Evolutionary conservation across 2,888 invertebrate genomes (phyloP).

Genomic region (Dendrolimus pini): DNA sequence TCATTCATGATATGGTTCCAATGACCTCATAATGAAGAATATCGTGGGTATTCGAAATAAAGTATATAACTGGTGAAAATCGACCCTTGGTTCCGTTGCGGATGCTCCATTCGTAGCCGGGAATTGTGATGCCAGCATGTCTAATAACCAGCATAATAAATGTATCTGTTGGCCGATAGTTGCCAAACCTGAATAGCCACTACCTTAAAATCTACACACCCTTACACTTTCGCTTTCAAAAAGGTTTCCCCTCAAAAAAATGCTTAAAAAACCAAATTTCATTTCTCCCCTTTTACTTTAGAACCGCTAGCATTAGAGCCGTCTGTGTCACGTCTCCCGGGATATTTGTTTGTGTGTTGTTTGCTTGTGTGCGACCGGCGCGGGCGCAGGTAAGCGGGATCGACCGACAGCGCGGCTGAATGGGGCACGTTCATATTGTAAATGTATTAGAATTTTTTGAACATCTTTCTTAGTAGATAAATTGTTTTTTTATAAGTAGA

Average conservation of each 20-base stretch:
- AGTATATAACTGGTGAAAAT: too few species aligned
- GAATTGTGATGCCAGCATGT: neutral
- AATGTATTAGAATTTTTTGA: constrained; percentile 45
- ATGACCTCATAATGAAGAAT: too few species aligned
- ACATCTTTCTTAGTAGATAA: neutral
- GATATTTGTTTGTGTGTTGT: constrained; percentile 14
- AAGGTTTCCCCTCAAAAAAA: constrained; percentile 15
- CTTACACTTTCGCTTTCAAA: constrained; percentile 19
- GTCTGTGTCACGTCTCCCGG: constrained; percentile 59
- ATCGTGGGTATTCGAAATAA: too few species aligned
- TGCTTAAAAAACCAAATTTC: constrained; percentile 22
- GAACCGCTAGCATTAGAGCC: constrained; percentile 36
- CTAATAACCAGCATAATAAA: neutral
- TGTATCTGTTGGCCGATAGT: neutral
- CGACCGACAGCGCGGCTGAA: constrained; percentile 44
- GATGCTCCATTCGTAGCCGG: too few species aligned
- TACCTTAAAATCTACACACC: constrained; percentile 18
- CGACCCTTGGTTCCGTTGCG: too few species aligned
- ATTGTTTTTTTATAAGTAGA: constrained; percentile 40
- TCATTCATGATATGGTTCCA: too few species aligned
- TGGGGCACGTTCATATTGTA: constrained; percentile 44
- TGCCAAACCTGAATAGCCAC: neutral
- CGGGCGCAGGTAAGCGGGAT: constrained; percentile 69
- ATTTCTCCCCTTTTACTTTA: constrained; percentile 20
- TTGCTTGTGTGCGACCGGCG: constrained; percentile 31